phyloP scores from a whole-genome alignment of 2,888 invertebrate genomes.

The Phytoseiulus persimilis region DNA sequence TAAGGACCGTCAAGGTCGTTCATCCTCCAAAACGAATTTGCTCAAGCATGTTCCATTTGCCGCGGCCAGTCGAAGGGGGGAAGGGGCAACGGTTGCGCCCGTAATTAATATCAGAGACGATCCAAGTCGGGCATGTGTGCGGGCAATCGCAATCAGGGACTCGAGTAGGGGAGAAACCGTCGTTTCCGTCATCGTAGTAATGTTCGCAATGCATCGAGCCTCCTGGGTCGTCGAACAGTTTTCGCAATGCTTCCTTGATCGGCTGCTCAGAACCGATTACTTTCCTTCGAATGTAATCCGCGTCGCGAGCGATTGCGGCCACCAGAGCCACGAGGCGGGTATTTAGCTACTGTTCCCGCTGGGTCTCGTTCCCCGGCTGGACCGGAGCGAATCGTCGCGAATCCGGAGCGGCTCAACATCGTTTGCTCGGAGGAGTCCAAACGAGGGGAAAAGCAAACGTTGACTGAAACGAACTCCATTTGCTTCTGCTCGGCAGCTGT shows the following conservation, averaged over 20 bases:
- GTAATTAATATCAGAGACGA: neutral
- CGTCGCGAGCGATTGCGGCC: neutral
- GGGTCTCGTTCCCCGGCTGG: too few relatives aligned
- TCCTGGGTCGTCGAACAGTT: neutral
- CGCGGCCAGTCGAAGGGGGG: neutral
- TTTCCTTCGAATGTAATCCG: neutral
- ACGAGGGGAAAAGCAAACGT: neutral
- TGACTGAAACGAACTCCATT: neutral
- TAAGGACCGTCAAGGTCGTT: neutral
- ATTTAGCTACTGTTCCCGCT: too few relatives aligned
- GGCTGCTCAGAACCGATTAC: neutral
- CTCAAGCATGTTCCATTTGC: neutral
- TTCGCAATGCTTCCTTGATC: neutral
- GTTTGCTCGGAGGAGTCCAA: neutral
- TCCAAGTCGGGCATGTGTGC: neutral
- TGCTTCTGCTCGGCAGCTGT: neutral
- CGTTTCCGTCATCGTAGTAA: neutral
- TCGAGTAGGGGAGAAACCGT: neutral
- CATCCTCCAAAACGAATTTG: neutral
- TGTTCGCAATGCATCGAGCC: neutral
- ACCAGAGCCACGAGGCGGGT: too few relatives aligned
- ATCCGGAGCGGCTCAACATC: neutral
- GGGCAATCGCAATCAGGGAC: neutral
- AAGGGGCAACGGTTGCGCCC: neutral
- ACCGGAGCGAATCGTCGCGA: neutral